phyloP scores from a whole-genome alignment of 2,113 vertebrate genomes.

The Peromyscus polionotus region DNA sequence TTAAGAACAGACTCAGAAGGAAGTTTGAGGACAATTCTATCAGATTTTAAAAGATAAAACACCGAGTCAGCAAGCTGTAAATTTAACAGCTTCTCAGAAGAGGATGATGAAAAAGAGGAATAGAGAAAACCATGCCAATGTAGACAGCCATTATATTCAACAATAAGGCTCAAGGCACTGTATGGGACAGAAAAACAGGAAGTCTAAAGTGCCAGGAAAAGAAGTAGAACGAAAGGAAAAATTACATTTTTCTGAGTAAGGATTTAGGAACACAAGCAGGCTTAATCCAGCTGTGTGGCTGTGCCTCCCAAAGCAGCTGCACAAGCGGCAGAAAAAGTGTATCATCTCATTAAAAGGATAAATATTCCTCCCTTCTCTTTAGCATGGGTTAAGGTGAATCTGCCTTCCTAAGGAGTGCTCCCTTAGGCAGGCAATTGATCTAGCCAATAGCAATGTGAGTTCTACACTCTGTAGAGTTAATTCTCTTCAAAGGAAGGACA shows the following conservation, averaged over 20 bases:
- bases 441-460: background rate
- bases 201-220: background rate
- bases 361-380: background rate
- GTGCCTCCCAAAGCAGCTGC: background rate
- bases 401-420: background rate
- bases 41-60: background rate
- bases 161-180: background rate
- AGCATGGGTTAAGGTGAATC: background rate
- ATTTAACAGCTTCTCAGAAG: background rate
- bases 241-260: background rate
- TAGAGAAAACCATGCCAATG: background rate
- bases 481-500: background rate
- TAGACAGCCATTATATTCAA: background rate
- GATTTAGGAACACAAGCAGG: background rate
- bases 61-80: background rate
- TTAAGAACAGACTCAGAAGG: background rate
- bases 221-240: background rate
- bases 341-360: background rate
- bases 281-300: background rate
- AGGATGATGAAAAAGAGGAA: background rate
- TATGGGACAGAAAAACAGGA: background rate
- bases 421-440: background rate
- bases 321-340: background rate
- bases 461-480: background rate
- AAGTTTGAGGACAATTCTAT: background rate